Evolutionary conservation across 2,797 vertebrate species (phyloP).

Genomic region (Mormyrops attenuatus): DNA sequence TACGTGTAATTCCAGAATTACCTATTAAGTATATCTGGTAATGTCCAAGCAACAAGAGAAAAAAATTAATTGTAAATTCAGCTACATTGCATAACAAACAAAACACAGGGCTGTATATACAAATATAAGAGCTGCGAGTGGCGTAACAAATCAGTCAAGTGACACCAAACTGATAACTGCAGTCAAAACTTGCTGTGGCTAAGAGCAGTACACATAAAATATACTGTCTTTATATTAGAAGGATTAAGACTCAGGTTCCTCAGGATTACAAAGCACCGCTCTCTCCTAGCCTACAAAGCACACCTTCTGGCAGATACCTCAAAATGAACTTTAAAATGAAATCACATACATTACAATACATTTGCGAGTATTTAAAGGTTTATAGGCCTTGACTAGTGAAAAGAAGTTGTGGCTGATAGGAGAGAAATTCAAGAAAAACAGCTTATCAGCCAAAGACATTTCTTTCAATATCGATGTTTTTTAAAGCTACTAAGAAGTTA

Average conservation of each 20-base stretch:
- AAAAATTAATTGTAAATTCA: neutral
- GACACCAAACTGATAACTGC: neutral
- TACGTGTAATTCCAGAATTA: conserved; percentile 55
- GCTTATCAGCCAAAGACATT: neutral
- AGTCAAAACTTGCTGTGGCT: neutral
- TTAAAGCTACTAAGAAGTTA: neutral
- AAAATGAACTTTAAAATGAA: neutral
- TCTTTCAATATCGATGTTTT: neutral
- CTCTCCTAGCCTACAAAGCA: neutral
- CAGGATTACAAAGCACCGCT: neutral
- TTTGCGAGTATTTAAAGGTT: neutral
- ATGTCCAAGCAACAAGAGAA: neutral
- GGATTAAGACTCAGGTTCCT: neutral
- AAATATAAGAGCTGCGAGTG: neutral
- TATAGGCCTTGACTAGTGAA: neutral
- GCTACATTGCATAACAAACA: neutral
- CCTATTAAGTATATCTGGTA: conserved; percentile 31
- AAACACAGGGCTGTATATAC: neutral
- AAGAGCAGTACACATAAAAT: neutral
- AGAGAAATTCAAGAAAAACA: neutral
- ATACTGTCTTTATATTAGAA: neutral
- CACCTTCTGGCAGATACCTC: neutral
- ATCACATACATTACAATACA: neutral
- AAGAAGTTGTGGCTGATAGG: neutral
- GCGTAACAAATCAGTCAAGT: neutral